Evolutionary conservation across 2,113 vertebrate genomes (phyloP), one percentile per base, ranked within the genome.

Genomic region (Gopherus evgoodei): DNA sequence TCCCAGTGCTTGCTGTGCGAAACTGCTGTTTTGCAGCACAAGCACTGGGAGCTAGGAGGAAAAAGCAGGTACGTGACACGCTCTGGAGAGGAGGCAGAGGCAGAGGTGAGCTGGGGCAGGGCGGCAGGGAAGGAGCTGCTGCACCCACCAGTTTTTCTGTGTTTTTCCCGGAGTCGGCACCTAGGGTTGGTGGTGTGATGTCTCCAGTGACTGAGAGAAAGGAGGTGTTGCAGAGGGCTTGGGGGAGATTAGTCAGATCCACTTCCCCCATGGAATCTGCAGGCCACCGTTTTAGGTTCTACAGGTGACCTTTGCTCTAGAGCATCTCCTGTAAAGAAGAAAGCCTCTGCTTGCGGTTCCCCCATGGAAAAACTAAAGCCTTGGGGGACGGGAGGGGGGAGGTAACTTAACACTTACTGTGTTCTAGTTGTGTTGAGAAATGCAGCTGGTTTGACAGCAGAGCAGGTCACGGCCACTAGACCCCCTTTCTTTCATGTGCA

Each of bases 211-310:
- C 2, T 57, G 56, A 57, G 56, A 57, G 56, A 57, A 57, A 27
- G 56, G 56, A 5, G 5, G 29, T 6, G 3, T 6, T 21, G 11
- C 57, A 3, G 57, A 31, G 29, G 27, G 57, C 12, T 31, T 62
- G 27, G 27, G 57, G 27, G 12, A 13, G 2, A 29, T 62, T 62
- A 1, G 0, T 16, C 2, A 1, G 47, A 82, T 0, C 8, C 49
- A 42, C 52, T 86, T 65, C 81, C 50, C 38, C 0, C 0, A 14
- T 14, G 84, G n/a, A 2, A 57, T 53, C 14, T 0, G 0, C 0
- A 25, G 44, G 35, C 53, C 52, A 9, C 22, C 5, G 2, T 22
- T 83, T 44, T 50, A 83, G 12, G 1, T 2, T 47, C 75, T 47
- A 25, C 42, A 8, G 12, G 11, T 47, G 24, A 47, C 42, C 22